Evolutionary conservation across 2,797 vertebrate species (phyloP).

Genomic region (Malurus splendens): DNA sequence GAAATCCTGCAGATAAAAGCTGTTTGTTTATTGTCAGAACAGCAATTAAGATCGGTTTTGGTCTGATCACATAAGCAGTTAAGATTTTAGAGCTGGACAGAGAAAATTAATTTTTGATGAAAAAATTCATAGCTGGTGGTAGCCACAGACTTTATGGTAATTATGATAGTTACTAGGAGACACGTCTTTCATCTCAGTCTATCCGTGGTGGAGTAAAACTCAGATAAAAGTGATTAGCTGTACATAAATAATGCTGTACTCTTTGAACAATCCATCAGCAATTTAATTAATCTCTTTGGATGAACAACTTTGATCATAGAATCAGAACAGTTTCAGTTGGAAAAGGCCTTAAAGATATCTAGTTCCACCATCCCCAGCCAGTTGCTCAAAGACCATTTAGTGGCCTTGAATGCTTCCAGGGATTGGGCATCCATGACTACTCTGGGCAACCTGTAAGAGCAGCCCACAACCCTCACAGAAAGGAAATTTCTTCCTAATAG

Average conservation of each 20-base stretch:
- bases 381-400: background rate
- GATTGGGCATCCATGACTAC: fast-evolving
- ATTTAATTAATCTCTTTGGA: background rate
- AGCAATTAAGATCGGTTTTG: background rate
- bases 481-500: background rate
- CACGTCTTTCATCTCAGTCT: background rate
- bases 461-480: background rate
- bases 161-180: background rate
- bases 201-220: background rate
- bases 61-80: background rate
- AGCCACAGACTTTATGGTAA: background rate
- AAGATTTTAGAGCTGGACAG: background rate
- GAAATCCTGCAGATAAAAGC: background rate
- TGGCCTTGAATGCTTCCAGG: background rate
- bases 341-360: background rate
- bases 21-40: background rate
- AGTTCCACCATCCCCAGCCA: background rate
- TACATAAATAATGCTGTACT: background rate
- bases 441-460: background rate
- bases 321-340: background rate
- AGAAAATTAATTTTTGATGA: background rate
- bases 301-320: background rate
- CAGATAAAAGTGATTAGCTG: background rate
- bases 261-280: background rate
- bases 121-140: background rate